These are phyloP conservation scores for Nomada flava DNA, from an alignment of 2,888 invertebrate species.

Conservation along the genomic window DNA sequence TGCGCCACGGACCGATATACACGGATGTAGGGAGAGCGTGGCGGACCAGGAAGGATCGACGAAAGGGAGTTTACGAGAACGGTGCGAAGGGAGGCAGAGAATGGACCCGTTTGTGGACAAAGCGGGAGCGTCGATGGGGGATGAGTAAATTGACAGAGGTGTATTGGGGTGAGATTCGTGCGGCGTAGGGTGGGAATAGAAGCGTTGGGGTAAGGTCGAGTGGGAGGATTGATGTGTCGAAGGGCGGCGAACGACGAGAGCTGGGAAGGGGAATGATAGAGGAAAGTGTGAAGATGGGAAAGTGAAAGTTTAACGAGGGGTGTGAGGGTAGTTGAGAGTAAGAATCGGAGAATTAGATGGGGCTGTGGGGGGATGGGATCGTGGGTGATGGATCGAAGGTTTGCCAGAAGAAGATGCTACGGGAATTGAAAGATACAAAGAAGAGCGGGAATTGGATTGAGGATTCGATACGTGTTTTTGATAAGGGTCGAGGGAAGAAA, in stretches of 20 bases:
- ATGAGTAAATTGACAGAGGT: background rate
- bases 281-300: background rate
- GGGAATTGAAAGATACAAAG: background rate
- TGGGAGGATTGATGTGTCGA: background rate
- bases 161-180: constrained; percentile 10
- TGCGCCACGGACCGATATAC: constrained; percentile 67
- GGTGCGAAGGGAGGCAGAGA: constrained; percentile 15
- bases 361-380: too few relatives aligned
- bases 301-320: constrained; percentile 20
- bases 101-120: constrained; percentile 21
- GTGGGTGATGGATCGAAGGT: constrained; percentile 11
- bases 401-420: constrained; percentile 10
- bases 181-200: background rate
- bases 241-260: background rate
- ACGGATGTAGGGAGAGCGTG: constrained; percentile 56
- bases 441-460: background rate
- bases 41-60: constrained; percentile 19
- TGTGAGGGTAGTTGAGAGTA: background rate
- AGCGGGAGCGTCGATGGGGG: background rate
- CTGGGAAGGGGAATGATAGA: background rate
- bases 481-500: constrained; percentile 22
- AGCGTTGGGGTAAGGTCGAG: background rate
- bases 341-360: background rate
- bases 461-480: constrained; percentile 27
- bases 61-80: constrained; percentile 1